These are phyloP conservation scores for Bambusicola thoracicus DNA, from an alignment of 2,113 vertebrate species.

Conservation along the genomic window DNA sequence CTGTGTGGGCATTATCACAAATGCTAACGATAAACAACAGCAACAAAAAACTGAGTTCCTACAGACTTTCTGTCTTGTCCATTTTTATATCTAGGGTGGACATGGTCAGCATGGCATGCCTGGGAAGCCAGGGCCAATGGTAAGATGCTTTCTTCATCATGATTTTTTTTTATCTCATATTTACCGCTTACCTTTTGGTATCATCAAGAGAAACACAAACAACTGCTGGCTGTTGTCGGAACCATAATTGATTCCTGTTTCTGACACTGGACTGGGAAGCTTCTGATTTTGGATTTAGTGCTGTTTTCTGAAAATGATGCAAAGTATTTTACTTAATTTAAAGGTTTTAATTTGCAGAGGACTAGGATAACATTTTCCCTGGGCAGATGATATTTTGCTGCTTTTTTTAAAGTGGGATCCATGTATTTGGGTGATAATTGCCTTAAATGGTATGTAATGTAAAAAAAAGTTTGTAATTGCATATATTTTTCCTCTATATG, in stretches of 20 bases:
- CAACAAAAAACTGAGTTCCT: background rate
- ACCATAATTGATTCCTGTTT: background rate
- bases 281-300: background rate
- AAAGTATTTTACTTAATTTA: background rate
- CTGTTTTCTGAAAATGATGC: background rate
- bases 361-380: background rate
- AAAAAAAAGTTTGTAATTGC: background rate
- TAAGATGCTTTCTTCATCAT: constrained; percentile 22
- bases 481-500: background rate
- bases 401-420: background rate
- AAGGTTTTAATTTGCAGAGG: background rate
- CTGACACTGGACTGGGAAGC: background rate
- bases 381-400: background rate
- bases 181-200: background rate
- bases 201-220: background rate
- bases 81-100: constrained; percentile 79
- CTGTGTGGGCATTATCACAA: background rate
- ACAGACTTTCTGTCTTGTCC: background rate
- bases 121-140: constrained; percentile 89
- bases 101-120: constrained; percentile 89
- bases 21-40: background rate
- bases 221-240: background rate
- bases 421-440: background rate
- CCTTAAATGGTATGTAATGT: background rate
- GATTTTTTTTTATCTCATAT: background rate